These are phyloP conservation scores for Rhagonycha fulva DNA, from an alignment of 2,888 invertebrate species.

Conservation along the genomic window DNA sequence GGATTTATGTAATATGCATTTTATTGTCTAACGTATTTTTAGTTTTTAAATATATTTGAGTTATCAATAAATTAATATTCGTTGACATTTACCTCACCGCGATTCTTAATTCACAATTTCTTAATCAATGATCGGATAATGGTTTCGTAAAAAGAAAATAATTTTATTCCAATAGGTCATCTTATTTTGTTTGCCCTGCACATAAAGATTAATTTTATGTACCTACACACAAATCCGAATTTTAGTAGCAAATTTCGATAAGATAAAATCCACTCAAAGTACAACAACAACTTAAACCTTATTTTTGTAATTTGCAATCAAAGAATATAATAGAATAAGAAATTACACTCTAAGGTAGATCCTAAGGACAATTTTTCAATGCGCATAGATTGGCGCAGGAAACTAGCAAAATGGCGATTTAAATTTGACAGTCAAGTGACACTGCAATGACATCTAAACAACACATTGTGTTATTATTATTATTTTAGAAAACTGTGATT, in stretches of 20 bases:
- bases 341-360: too few species aligned
- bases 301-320: too few species aligned
- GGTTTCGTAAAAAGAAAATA: not conserved
- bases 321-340: too few species aligned
- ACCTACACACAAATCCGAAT: not conserved
- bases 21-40: not conserved
- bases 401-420: too few species aligned
- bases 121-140: not conserved
- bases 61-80: not conserved
- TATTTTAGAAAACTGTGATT: too few species aligned
- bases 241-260: not conserved
- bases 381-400: too few species aligned
- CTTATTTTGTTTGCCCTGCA: not conserved
- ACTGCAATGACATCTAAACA: too few species aligned
- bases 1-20: not conserved
- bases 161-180: not conserved
- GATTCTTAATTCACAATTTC: not conserved
- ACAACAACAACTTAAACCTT: not conserved
- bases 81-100: not conserved
- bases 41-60: not conserved
- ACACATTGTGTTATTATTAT: too few species aligned
- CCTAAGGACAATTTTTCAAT: too few species aligned
- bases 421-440: too few species aligned
- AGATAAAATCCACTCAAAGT: not conserved
- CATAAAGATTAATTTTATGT: not conserved